These are phyloP conservation scores for Galaxea fascicularis DNA, from an alignment of 92 coral and sea anemone species.

Conservation along the genomic window DNA sequence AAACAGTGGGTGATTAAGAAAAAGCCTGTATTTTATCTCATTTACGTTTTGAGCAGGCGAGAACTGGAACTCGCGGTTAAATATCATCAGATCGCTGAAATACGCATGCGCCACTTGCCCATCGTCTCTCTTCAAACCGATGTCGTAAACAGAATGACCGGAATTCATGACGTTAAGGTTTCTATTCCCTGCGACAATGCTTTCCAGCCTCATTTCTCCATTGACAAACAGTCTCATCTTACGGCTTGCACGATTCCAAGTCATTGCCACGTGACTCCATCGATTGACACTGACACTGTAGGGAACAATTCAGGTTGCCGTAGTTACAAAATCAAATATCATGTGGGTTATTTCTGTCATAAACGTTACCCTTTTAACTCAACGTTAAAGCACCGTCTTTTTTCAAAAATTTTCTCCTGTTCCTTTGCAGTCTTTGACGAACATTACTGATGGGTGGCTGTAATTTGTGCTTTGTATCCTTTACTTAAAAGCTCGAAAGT, in stretches of 20 bases:
- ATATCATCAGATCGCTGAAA: constrained; percentile 26
- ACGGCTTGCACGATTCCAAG: constrained; percentile 8
- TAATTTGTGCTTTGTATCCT: too few species aligned
- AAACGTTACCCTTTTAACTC: too few species aligned
- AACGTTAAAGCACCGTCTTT: too few species aligned
- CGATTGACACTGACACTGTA: neutral
- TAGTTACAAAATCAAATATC: too few species aligned
- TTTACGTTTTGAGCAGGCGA: neutral
- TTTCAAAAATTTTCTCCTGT: too few species aligned
- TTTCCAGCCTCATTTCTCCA: neutral
- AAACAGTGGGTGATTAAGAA: neutral
- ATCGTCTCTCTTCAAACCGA: constrained; percentile 49
- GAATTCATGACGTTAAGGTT: constrained; percentile 14
- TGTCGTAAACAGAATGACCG: constrained; percentile 28
- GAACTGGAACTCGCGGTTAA: constrained; percentile 7
- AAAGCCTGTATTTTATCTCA: neutral
- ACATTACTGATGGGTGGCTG: too few species aligned
- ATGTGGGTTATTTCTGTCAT: too few species aligned
- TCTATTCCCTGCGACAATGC: neutral
- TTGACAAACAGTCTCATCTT: constrained; percentile 1
- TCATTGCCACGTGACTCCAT: constrained; percentile 43
- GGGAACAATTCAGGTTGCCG: neutral
- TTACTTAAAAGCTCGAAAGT: too few species aligned
- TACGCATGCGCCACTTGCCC: constrained; percentile 11
- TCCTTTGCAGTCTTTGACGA: too few species aligned